phyloP scores from a whole-genome alignment of 35 echinoderm and acorn worm genomes.

The Stichopus chloronotus region DNA sequence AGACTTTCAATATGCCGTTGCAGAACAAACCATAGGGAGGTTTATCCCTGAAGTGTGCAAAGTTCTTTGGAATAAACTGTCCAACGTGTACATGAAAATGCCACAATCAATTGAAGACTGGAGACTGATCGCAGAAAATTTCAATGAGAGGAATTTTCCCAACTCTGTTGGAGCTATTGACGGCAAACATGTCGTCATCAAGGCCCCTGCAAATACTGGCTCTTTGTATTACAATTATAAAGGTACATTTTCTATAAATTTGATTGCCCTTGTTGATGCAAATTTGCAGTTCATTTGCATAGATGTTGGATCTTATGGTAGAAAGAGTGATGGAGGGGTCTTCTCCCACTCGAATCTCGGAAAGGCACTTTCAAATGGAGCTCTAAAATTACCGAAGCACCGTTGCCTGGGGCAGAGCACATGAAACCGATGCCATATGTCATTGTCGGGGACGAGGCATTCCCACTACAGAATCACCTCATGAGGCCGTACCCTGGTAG shows the following conservation, averaged over 20 bases:
- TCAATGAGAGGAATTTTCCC: constrained; percentile 25
- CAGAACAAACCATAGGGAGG: background rate
- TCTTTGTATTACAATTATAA: constrained; percentile 52
- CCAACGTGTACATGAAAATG: constrained; percentile 5
- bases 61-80: background rate
- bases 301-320: constrained; percentile 32
- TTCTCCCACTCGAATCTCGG: no score
- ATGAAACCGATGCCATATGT: background rate
- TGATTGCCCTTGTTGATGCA: constrained; percentile 35
- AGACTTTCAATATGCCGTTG: constrained; percentile 11
- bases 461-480: background rate
- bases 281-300: constrained; percentile 18
- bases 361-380: no score
- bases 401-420: background rate
- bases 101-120: constrained; percentile 13
- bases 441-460: no score
- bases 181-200: constrained; percentile 8
- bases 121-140: background rate
- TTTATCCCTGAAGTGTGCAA: background rate
- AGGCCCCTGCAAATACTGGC: constrained; percentile 11
- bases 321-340: no score
- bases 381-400: background rate
- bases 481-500: constrained; percentile 28
- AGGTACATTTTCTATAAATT: no score
- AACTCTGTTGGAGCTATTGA: constrained; percentile 47